Evolutionary conservation across 2,797 vertebrate genomes (phyloP).

Genomic region (Champsocephalus gunnari): DNA sequence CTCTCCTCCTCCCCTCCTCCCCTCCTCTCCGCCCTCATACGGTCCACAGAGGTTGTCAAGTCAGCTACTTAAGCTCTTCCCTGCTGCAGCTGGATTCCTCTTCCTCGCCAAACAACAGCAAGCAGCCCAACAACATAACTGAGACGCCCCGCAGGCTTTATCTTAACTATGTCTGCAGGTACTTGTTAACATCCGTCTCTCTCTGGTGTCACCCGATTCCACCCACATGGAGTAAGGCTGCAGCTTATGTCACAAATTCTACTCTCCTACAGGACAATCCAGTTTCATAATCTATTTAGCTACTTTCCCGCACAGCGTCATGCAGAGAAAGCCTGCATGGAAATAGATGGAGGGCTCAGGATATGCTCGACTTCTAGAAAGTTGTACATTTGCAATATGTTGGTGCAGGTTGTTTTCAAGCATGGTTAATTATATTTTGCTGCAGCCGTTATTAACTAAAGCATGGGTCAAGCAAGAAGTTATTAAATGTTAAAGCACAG

Average conservation of each 20-base stretch:
- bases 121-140: not conserved
- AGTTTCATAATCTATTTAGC: conserved; percentile 55
- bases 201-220: conserved; percentile 24
- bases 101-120: conserved; percentile 26
- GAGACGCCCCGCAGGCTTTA: conserved; percentile 36
- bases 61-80: conserved; percentile 49
- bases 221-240: conserved; percentile 22
- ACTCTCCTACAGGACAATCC: conserved; percentile 29
- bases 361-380: conserved; percentile 11
- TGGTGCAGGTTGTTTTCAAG: conserved; percentile 7
- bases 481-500: no score
- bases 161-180: conserved; percentile 38
- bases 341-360: conserved; percentile 36
- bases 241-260: conserved; percentile 41
- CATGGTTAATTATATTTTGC: not conserved
- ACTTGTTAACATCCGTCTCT: conserved; percentile 20
- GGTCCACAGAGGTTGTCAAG: conserved; percentile 45
- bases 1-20: conserved; percentile 20
- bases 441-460: conserved; percentile 12
- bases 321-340: conserved; percentile 38
- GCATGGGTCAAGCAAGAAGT: no score
- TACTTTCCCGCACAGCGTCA: conserved; percentile 37
- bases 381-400: not conserved
- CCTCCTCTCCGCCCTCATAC: conserved; percentile 38
- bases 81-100: conserved; percentile 32